Percentiles rank a stretch among this genome's conserved stretches.
Conservation (phyloP, 2,888 invertebrate genomes). For the Caenorhabditis sp. region DNA sequence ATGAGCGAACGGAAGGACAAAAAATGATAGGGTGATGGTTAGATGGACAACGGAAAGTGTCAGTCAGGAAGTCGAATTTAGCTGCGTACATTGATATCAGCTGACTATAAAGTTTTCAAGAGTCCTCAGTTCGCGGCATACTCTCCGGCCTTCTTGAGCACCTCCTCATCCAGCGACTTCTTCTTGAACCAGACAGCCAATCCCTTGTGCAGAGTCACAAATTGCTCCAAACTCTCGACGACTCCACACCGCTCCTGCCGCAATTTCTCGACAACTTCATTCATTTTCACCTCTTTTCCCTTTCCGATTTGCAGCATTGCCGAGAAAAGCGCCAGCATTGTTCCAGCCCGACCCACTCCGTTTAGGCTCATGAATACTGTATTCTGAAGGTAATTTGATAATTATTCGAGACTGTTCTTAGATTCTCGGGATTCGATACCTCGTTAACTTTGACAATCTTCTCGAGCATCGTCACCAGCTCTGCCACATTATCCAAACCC, state of each 20-base stretch:
- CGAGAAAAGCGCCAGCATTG: slow-evolving; percentile 27
- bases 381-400: no score
- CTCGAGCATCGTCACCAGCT: slow-evolving; percentile 23
- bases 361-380: slow-evolving; percentile 32
- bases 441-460: slow-evolving; percentile 29
- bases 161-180: slow-evolving; percentile 24
- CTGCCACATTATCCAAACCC: slow-evolving; percentile 16
- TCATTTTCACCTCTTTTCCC: slow-evolving; percentile 26
- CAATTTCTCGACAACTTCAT: slow-evolving; percentile 26
- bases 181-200: slow-evolving; percentile 35
- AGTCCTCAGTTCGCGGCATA: no score
- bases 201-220: slow-evolving; percentile 23
- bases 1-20: neutral
- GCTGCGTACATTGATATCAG: no score
- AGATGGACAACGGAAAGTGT: no score
- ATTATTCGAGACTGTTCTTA: no score
- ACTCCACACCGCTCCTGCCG: slow-evolving; percentile 35
- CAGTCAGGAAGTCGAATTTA: no score
- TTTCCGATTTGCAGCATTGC: slow-evolving; percentile 31
- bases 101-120: no score
- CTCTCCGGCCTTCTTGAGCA: slow-evolving; percentile 23
- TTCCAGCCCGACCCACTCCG: slow-evolving; percentile 35
- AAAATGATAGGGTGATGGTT: no score
- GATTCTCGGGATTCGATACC: no score
- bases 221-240: slow-evolving; percentile 43